Evolutionary conservation across 2,888 invertebrate genomes (phyloP), one percentile per base, ranked within the genome.

Genomic region (Elegia similella): DNA sequence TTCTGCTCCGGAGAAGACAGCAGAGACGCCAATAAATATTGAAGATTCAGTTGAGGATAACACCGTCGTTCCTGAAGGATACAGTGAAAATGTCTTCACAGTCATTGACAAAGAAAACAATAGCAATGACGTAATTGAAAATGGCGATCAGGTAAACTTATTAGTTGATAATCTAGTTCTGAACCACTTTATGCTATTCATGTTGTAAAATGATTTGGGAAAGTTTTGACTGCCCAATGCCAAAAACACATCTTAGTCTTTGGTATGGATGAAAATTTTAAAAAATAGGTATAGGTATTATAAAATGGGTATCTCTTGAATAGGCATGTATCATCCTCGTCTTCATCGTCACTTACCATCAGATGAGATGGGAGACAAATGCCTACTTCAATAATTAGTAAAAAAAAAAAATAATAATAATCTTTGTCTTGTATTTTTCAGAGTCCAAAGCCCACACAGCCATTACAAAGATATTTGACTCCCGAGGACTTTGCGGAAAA

Each of bases 61-160:
- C 44, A 32, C 10, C 2, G 16, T 44, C 15, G 30, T 16, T n/a
- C 44, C 32, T 66, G 72, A 75, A 54, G 82, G 81, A 57, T 74
- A 76, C 55, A 90, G 90, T 73, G 88, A 89, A 75, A 88, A 84
- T 73, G 61, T 90, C 13, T 89, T 90, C 73, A 82, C 88, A 15
- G 62, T 80, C 34, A 58, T 73, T 43, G 85, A 84, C 50, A 82
- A 82, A 44, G 77, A 81, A 13, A 70, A 72, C 64, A 71, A 76
- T 52, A 59, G 64, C 56, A 62, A 61, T 29, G 61, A 68, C 59
- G 43, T 55, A 16, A 50, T 57, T 48, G 56, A 62, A 63, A 64
- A 59, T 46, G 66, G 69, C 48, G 65, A 75, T 66, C 38, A 56
- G 48, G 83, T 84, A 68, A 66, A 67, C 61, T 43, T 38, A 32